phyloP scores from a whole-genome alignment of 2,113 vertebrate species.

The Erythrocercus mccallii region DNA sequence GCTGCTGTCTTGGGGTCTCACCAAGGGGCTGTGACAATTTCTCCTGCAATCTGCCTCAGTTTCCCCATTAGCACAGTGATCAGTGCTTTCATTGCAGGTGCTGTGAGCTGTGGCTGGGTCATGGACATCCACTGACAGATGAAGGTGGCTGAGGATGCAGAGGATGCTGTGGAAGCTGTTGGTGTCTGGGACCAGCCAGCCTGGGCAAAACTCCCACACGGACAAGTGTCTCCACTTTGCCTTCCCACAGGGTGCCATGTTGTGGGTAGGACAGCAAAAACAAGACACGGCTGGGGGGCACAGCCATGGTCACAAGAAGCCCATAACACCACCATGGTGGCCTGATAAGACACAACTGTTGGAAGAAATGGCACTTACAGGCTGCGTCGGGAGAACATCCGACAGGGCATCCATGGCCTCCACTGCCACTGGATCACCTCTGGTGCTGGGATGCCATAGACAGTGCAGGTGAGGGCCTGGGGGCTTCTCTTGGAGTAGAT shows the following conservation, averaged over 20 bases:
- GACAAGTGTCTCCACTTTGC: background rate
- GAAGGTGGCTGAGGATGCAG: background rate
- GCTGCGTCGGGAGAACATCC: constrained; percentile 78
- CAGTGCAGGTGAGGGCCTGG: constrained; percentile 90
- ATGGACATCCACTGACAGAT: background rate
- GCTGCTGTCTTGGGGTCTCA: background rate
- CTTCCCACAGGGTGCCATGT: background rate
- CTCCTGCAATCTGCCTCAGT: background rate
- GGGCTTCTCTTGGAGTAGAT: constrained; percentile 88
- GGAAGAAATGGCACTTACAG: constrained; percentile 76
- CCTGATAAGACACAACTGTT: background rate
- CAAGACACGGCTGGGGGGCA: fast-evolving
- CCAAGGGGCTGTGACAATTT: background rate
- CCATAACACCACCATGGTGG: fast-evolving
- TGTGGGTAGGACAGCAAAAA: background rate
- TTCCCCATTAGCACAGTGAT: background rate
- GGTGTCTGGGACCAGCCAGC: background rate
- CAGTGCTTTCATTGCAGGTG: background rate
- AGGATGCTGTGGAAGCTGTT: background rate
- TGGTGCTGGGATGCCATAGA: constrained; percentile 84
- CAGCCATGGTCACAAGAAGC: background rate
- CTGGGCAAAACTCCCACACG: background rate
- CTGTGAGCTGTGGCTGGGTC: background rate
- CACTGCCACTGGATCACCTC: constrained; percentile 89
- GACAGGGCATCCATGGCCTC: constrained; percentile 92